Evolutionary conservation across 2,797 vertebrate genomes (phyloP), one percentile per base, ranked within the genome.

Genomic region (Gallinago solitaria): DNA sequence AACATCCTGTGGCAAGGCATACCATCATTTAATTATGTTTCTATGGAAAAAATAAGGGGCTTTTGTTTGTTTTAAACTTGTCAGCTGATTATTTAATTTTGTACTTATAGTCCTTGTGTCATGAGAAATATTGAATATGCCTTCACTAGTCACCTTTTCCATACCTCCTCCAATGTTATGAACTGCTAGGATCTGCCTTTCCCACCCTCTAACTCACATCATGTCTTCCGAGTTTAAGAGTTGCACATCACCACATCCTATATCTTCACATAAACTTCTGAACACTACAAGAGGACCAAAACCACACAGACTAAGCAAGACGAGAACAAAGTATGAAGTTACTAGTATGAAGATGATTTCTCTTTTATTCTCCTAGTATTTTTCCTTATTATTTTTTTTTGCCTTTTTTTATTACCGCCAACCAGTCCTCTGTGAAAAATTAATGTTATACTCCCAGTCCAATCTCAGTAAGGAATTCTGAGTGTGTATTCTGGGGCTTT

Each of bases 1-100:
- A 97, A 96, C 95, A 93, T 95, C 93, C 94, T 89, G 91, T 91
- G 85, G 90, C 15, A 11, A 95, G 69, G 37, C 83, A 90, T 83
- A 30, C 90, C 91, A 81, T 48, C 32, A 1, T 57, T 94, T 88
- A 91, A 85, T 88, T 78, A 83, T 14, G 27, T 43, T 78, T 57
- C 45, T 91, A 9, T 43, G 83, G 93, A 94, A 93, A 93, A 89
- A 65, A 32, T 11, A 28, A 33, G 28, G 35, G 56, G 3, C 7
- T 5, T 28, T 71, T 87, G 82, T 90, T 96, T 93, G 27, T 32
- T 75, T 95, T 91, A 57, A 90, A 71, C 33, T 69, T 81, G 60
- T 70, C 79, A 81, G n/a, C 15, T 63, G 74, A 20, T 69, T 83
- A 47, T 87, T 95, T 83, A 45, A 57, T 81, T 71, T 57, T 10